A percentile compares a stretch with the other conserved stretches of the same genome.
These are phyloP conservation scores for Campoletis raptor DNA, from an alignment of 2,888 invertebrate genomes.

Conservation along the genomic window DNA sequence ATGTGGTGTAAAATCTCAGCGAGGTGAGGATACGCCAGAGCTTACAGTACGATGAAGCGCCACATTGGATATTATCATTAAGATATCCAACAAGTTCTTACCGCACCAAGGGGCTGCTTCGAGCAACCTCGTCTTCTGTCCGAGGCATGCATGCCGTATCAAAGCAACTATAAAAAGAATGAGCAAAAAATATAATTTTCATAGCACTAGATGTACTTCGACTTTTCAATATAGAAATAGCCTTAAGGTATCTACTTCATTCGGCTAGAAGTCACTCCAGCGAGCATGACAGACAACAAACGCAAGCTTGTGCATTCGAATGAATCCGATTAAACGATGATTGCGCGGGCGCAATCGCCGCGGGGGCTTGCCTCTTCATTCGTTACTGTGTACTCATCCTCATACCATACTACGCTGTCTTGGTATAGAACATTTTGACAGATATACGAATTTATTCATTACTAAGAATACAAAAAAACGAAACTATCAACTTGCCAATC, in stretches of 20 bases:
- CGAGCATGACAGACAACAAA: slow-evolving; percentile 71
- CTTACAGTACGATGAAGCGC: slow-evolving; percentile 38
- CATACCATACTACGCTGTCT: slow-evolving; percentile 28
- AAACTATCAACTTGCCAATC: slow-evolving; percentile 1
- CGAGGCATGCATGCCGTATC: slow-evolving; percentile 34
- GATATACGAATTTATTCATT: slow-evolving; percentile 43
- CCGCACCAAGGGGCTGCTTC: slow-evolving; percentile 38
- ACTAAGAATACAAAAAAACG: background rate
- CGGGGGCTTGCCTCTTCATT: slow-evolving; percentile 58
- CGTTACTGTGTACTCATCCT: slow-evolving; percentile 8
- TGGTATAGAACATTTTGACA: slow-evolving; percentile 33
- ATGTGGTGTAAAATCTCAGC: slow-evolving; percentile 38
- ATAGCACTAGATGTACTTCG: slow-evolving; percentile 30
- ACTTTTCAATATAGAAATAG: slow-evolving; percentile 67
- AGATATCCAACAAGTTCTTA: slow-evolving; percentile 56
- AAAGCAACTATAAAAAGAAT: background rate
- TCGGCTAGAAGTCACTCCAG: slow-evolving; percentile 65
- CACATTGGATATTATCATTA: slow-evolving; percentile 60
- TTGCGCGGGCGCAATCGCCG: slow-evolving; percentile 66
- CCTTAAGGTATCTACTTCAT: slow-evolving; percentile 59
- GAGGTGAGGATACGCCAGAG: slow-evolving; percentile 24
- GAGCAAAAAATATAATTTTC: slow-evolving; percentile 16
- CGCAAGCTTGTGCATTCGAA: slow-evolving; percentile 68
- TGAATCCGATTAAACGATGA: slow-evolving; percentile 73
- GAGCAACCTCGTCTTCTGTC: slow-evolving; percentile 46